phyloP scores from a whole-genome alignment of 2,888 invertebrate species.

The Tanytarsus gracilentus region DNA sequence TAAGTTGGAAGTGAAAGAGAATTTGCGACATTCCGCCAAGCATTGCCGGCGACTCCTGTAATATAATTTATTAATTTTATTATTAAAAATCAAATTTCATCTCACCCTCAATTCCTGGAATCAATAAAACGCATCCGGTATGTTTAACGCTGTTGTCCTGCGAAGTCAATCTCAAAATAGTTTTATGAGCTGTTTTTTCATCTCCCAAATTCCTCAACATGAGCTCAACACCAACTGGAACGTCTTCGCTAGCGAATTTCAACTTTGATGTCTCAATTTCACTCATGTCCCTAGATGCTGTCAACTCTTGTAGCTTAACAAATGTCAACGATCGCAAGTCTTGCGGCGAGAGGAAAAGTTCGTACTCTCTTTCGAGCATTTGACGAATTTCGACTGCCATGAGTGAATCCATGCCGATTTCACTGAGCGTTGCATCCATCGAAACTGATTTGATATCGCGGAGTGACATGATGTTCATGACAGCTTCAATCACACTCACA shows the following conservation, averaged over 20 bases:
- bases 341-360: constrained; percentile 74
- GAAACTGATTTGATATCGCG: constrained; percentile 61
- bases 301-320: constrained; percentile 40
- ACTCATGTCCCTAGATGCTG: constrained; percentile 20
- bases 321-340: constrained; percentile 77
- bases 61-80: no score
- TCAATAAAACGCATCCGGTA: constrained; percentile 43
- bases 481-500: constrained; percentile 61
- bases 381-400: constrained; percentile 97
- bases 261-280: constrained; percentile 42
- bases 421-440: constrained; percentile 65
- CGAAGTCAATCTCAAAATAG: constrained; percentile 49
- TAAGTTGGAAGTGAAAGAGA: constrained; percentile 42
- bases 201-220: constrained; percentile 55
- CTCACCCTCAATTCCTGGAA: constrained; percentile 64
- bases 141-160: constrained; percentile 37
- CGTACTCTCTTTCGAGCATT: constrained; percentile 79
- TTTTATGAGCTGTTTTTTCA: constrained; percentile 47
- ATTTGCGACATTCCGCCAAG: constrained; percentile 47
- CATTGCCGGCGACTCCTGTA: constrained; percentile 49
- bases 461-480: constrained; percentile 59
- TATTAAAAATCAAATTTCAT: no score
- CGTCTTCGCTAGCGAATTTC: constrained; percentile 37
- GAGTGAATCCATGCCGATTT: constrained; percentile 93
- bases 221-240: constrained; percentile 46